These are phyloP conservation scores for Hydractinia echinata DNA, from an alignment of 30 jellyfish, hydroid and myxozoan genomes.

Conservation along the genomic window DNA sequence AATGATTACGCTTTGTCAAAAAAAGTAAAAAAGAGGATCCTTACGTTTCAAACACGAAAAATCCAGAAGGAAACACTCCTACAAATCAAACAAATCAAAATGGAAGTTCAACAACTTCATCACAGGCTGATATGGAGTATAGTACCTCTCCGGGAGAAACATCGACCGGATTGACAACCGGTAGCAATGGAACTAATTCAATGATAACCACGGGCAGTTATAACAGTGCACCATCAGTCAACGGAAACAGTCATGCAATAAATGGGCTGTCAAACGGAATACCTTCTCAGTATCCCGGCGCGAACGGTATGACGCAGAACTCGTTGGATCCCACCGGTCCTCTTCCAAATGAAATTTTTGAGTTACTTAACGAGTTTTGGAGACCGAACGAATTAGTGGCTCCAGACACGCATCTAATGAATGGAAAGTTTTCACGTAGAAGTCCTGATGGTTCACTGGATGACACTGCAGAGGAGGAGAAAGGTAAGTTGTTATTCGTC, in stretches of 20 bases:
- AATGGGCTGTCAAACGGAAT: constrained; percentile 8
- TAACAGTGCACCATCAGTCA: neutral
- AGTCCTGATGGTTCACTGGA: constrained; percentile 80
- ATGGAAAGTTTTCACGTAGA: constrained; percentile 89
- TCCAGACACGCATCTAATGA: constrained; percentile 74
- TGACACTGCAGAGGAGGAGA: constrained; percentile 87
- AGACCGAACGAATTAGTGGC: constrained; percentile 88
- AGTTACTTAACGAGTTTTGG: constrained; percentile 96
- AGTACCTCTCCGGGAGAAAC: neutral
- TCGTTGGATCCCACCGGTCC: constrained; percentile 90
- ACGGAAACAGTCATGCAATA: neutral
- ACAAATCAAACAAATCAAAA: neutral
- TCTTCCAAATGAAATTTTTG: constrained; percentile 94
- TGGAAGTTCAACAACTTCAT: neutral
- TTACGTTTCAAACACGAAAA: neutral
- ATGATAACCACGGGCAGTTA: neutral
- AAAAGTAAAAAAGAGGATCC: constrained; percentile 27
- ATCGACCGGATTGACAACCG: constrained; percentile 11
- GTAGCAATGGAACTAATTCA: neutral
- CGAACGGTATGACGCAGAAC: constrained; percentile 20
- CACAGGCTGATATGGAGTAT: neutral
- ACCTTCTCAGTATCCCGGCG: constrained; percentile 16
- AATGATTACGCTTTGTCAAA: constrained; percentile 19
- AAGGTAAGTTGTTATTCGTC: constrained; percentile 50
- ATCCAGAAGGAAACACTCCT: neutral